Percentiles rank a stretch among this genome's conserved stretches.
Evolutionary conservation across 2,797 vertebrate genomes (phyloP).

Genomic region (Sciurus carolinensis): DNA sequence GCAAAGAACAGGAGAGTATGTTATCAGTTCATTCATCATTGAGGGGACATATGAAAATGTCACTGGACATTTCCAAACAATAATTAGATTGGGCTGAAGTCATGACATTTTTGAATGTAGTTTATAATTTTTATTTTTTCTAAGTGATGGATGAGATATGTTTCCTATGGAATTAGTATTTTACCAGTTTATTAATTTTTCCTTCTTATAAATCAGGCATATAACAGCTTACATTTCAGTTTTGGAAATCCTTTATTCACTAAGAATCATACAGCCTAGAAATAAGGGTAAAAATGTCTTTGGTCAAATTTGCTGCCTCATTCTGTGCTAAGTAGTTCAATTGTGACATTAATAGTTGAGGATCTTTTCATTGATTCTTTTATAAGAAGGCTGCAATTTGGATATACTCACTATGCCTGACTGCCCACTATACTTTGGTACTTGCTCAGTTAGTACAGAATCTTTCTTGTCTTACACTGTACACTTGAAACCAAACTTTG

Average conservation of each 20-base stretch:
- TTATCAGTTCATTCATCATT: background rate
- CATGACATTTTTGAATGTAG: slow-evolving; percentile 1
- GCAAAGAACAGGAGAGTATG: background rate
- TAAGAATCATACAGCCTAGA: background rate
- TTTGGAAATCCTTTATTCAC: background rate
- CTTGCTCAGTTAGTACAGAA: background rate
- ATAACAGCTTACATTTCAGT: background rate
- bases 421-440: background rate
- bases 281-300: background rate
- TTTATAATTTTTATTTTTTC: slow-evolving; percentile 47
- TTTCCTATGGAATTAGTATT: slow-evolving; percentile 37
- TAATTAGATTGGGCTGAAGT: background rate
- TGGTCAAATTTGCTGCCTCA: background rate
- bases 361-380: slow-evolving; percentile 28
- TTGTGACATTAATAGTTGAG: background rate
- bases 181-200: background rate
- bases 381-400: background rate
- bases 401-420: background rate
- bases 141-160: background rate
- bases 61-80: background rate
- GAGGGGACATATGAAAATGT: background rate
- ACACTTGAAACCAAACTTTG: background rate
- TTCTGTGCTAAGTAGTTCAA: background rate
- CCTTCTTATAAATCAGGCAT: background rate
- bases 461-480: background rate